Conservation (phyloP, 92 coral and sea anemone genomes). For the Parazoanthus darwini region DNA sequence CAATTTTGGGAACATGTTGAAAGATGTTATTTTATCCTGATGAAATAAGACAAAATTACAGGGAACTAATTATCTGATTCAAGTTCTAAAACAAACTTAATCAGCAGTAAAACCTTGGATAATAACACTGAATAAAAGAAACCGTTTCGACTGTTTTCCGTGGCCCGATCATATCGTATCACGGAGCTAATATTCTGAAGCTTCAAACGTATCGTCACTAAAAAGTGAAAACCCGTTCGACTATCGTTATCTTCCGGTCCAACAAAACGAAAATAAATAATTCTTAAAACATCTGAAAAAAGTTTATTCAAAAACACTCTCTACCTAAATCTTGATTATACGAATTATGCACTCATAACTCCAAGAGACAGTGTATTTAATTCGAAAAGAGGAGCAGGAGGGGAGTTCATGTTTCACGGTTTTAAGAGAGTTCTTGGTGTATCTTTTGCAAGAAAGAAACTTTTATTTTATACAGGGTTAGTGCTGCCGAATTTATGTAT, state of each 20-base stretch:
- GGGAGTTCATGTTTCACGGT: not conserved
- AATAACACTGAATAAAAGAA: not conserved
- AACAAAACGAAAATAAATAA: not conserved
- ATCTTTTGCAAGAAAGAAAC: too few species aligned
- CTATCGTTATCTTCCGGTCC: not conserved
- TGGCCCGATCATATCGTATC: not conserved
- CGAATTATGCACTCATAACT: not conserved
- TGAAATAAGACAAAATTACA: too few species aligned
- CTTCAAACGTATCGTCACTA: not conserved
- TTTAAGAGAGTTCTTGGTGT: too few species aligned
- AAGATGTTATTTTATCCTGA: not conserved
- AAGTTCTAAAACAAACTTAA: too few species aligned
- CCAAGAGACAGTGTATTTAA: not conserved
- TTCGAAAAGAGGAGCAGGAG: not conserved
- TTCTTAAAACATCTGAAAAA: not conserved
- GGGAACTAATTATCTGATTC: not conserved
- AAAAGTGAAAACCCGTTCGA: not conserved
- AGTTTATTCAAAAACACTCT: not conserved
- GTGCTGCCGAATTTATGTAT: too few species aligned
- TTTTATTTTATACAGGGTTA: too few species aligned
- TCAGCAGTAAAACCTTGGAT: not conserved
- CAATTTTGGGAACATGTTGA: not conserved
- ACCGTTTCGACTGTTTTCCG: not conserved
- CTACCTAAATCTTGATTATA: not conserved
- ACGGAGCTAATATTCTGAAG: too few species aligned